These are phyloP conservation scores for Esox lucius DNA, from an alignment of 2,797 vertebrate species.

Conservation along the genomic window DNA sequence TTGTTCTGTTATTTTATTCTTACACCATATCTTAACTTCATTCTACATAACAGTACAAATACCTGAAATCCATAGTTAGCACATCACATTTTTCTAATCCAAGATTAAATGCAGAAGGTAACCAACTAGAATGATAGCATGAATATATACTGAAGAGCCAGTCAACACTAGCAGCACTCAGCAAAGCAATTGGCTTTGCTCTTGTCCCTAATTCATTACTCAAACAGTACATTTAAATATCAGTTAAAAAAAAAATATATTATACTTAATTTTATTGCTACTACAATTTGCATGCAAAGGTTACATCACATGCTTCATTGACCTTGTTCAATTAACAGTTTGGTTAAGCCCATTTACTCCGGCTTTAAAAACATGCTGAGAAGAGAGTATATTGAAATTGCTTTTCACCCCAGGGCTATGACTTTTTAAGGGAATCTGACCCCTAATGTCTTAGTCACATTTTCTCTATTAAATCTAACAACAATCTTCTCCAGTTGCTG, in stretches of 20 bases:
- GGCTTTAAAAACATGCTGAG: too few species aligned
- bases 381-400: background rate
- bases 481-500: too few species aligned
- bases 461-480: too few species aligned
- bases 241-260: background rate
- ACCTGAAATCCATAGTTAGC: background rate
- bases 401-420: background rate
- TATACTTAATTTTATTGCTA: background rate
- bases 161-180: background rate
- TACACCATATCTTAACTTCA: background rate
- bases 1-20: background rate
- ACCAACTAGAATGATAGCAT: background rate
- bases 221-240: background rate
- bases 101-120: background rate
- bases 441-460: too few species aligned
- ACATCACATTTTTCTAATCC: background rate
- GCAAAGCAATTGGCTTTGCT: background rate
- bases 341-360: too few species aligned
- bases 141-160: background rate
- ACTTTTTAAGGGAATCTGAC: too few species aligned
- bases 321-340: background rate
- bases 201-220: background rate
- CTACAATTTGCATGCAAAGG: slow-evolving; percentile 26
- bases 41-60: background rate
- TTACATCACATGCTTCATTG: background rate